phyloP scores from a whole-genome alignment of 2,113 vertebrate genomes.

The Ancistrus triradiatus region DNA sequence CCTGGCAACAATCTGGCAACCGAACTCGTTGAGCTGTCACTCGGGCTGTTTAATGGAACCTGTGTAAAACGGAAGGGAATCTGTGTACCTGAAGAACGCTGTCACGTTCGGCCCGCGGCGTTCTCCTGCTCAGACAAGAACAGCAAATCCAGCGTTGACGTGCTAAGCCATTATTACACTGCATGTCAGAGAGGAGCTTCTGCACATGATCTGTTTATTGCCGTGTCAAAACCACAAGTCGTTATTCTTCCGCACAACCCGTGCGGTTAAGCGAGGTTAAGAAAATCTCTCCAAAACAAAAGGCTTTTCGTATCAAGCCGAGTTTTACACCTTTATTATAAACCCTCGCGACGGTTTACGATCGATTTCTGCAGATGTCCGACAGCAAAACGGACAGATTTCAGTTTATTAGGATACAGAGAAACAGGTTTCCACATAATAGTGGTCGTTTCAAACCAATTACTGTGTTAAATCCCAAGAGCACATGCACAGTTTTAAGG shows the following conservation, averaged over 20 bases:
- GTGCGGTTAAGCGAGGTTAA: not conserved
- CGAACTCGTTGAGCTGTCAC: not conserved
- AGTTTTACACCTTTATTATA: not conserved
- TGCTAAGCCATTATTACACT: not conserved
- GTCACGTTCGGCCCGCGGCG: not conserved
- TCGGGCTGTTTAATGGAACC: not conserved
- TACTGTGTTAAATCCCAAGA: too few species aligned
- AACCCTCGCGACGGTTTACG: too few species aligned
- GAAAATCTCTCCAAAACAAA: not conserved
- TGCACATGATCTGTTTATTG: not conserved
- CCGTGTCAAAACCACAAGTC: not conserved
- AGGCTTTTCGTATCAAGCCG: not conserved
- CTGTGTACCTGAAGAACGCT: not conserved
- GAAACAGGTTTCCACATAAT: too few species aligned
- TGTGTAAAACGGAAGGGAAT: not conserved
- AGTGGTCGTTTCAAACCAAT: too few species aligned
- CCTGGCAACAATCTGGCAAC: not conserved
- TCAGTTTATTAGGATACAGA: too few species aligned
- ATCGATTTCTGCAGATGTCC: too few species aligned
- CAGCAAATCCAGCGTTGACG: too few species aligned
- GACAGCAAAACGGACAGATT: too few species aligned
- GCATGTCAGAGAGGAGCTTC: not conserved
- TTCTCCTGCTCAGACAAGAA: constrained; percentile 8
- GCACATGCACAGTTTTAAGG: too few species aligned
- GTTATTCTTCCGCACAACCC: not conserved